phyloP scores from a whole-genome alignment of 1,140 invertebrate species.

The Bemisia tabaci region DNA sequence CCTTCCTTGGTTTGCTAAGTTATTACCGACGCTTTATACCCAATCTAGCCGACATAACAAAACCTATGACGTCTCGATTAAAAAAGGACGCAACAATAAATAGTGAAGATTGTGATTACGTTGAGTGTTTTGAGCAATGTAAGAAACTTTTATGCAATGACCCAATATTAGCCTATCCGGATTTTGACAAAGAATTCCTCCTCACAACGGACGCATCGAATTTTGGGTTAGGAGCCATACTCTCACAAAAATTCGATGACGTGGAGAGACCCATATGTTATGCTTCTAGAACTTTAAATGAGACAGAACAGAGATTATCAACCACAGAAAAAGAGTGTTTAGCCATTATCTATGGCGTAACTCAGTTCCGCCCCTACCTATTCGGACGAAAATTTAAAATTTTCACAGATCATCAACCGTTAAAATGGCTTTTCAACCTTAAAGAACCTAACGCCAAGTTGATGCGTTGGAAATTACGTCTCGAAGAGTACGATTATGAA shows the following conservation, averaged over 20 bases:
- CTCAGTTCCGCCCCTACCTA: conserved; percentile 34
- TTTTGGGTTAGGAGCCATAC: conserved; percentile 34
- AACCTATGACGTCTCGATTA: conserved; percentile 25
- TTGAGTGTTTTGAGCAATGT: not conserved
- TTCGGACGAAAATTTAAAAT: conserved; percentile 32
- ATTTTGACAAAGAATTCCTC: not conserved
- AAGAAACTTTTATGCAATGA: not conserved
- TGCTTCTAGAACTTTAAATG: conserved; percentile 30
- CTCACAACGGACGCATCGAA: conserved; percentile 33
- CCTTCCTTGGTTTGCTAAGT: conserved; percentile 26
- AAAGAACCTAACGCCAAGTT: no score
- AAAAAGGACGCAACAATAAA: not conserved
- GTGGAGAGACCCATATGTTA: conserved; percentile 32
- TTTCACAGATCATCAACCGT: conserved; percentile 32
- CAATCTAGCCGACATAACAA: conserved; percentile 23
- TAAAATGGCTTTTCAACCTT: no score
- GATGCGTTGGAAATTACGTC: no score
- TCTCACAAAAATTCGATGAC: conserved; percentile 29
- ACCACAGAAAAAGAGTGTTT: conserved; percentile 36
- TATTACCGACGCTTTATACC: conserved; percentile 30
- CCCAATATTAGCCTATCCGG: not conserved
- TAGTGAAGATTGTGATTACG: not conserved
- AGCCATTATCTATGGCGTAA: conserved; percentile 30
- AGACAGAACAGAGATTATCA: conserved; percentile 31
- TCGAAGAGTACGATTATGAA: no score